These are phyloP conservation scores for Chaenogobius annularis DNA, from an alignment of 2,113 vertebrate species.

Conservation along the genomic window DNA sequence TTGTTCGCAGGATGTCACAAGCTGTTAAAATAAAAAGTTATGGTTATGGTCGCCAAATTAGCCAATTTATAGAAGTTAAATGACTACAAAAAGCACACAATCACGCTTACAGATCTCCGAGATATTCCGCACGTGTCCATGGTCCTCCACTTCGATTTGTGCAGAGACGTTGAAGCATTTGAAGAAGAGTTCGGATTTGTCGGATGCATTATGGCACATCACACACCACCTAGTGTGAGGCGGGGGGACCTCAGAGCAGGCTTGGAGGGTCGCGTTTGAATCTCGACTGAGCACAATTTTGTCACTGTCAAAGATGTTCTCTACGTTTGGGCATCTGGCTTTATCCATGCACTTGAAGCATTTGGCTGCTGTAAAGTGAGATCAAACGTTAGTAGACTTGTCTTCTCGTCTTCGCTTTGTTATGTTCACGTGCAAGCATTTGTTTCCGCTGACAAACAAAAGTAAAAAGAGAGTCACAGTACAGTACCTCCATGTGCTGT, in stretches of 20 bases:
- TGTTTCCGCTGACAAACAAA: neutral
- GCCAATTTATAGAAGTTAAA: too few relatives aligned
- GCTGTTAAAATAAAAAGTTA: neutral
- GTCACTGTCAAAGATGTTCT: rapidly evolving
- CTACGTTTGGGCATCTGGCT: neutral
- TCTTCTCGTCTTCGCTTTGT: neutral
- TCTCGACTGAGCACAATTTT: rapidly evolving
- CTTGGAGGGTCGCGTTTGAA: rapidly evolving
- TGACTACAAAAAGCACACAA: neutral
- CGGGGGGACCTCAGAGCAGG: neutral
- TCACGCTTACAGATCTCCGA: neutral
- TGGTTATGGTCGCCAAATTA: too few relatives aligned
- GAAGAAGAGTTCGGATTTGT: rapidly evolving
- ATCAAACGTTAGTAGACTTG: neutral
- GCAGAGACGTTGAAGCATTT: neutral
- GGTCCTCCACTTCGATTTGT: neutral
- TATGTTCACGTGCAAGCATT: too few relatives aligned
- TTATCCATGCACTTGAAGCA: conserved; percentile 29
- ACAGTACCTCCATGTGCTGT: neutral
- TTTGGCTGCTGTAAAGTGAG: neutral
- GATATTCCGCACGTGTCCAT: rapidly evolving
- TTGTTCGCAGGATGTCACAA: neutral
- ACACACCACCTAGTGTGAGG: neutral
- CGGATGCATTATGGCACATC: rapidly evolving
- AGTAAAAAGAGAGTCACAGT: too few relatives aligned